Base-by-base conservation (phyloP, 2,797 vertebrate genomes). In the Oreortyx pictus region DNA sequence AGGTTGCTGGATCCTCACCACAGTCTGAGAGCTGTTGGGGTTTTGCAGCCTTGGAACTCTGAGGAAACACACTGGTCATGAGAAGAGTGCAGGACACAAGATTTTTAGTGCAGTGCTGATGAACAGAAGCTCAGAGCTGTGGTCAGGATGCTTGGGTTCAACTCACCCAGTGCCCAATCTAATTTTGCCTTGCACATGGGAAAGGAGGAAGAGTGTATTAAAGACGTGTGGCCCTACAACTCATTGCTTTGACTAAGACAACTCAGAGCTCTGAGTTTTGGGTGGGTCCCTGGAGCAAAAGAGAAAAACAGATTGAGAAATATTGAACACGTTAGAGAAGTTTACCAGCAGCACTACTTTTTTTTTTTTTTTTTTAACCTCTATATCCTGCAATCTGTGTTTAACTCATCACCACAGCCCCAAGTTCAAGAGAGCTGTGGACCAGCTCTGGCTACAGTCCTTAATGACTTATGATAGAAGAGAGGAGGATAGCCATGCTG, bases 331-430 rank as follows among this genome's bases (percentile, higher is more conserved):
- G 7, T 14, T 31, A 67, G 44, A 60, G 13, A 62, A 90, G 13
- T 25, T 8, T 24, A 46, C 27, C 11, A 44, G 27, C 14, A 47
- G 33, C 14, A 20, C 18, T 33, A 25, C 52, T n/a, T 31, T 14
- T 15, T 37, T 52, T 24, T n/a, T 31, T 14, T 15, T 37, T 52
- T 24, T 37, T 67, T 43, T 43, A 67, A 57, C 43, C 37, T 56
- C 33, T 59, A 33, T 23, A 12, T 0, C 0, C 29, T 46, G 46
- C 6, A 22, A 27, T 11, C 18, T 37, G 29, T 31, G 13, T 39
- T 59, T 78, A 89, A n/a, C 84, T 29, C 72, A 33, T 18, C 47
- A 2, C 31, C 61, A 41, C 73, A 85, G 79, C 61, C 46, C 39
- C 0, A 0, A 50, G 37, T 8, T 68, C 76, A 65, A 39, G 59